Base-by-base conservation (phyloP, 2,888 invertebrate genomes). In the Dryadula phaetusa region DNA sequence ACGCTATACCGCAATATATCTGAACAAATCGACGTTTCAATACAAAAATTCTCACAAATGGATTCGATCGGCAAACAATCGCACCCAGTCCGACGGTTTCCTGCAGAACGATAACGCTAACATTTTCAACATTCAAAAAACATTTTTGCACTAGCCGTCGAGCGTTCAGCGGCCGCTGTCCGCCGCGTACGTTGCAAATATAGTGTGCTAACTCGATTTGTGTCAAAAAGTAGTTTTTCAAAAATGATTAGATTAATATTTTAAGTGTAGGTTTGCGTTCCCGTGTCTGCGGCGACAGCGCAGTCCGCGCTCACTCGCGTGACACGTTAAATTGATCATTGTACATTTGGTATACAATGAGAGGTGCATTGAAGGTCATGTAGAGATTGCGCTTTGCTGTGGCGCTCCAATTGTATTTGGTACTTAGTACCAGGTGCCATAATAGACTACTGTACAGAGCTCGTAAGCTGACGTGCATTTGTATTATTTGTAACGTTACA, bases 281-380 rank as follows among this genome's bases (percentile, higher is more conserved):
- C 32, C 3, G 7, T 32, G 32, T 32, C 37, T 37, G 37, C 2
- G 37, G 12, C 37, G 37, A 12, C 1, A 6, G 10, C 32, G n/a
- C 49, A 25, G 28, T 20, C 18, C 8, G 20, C 46, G 20, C 22
- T 20, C 46, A 5, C 10, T 22, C n/a, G 25, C 49, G 25, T 25
- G 18, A 46, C 16, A 16, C 42, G 44, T 18, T 25, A n/a, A 49
- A 49, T 49, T 49, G 49, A 25, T 49, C 49, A n/a, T n/a, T 49
- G 25, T 25, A 14, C 37, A 37, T 37, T 16, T 25, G 47, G 6
- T 22, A 4, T 14, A 47, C 14, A 25, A 47, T 47, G 25, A n/a
- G 49, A 49, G 3, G 25, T 49, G 49, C 14, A n/a, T 28, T 28
- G 8, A 49, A 25, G 7, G 5, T 25, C 20, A 5, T 22, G 40